Percentiles rank a stretch among this genome's conserved stretches.
These are phyloP conservation scores for Etia nguti DNA, from an alignment of 2,113 vertebrate species.

Conservation along the genomic window DNA sequence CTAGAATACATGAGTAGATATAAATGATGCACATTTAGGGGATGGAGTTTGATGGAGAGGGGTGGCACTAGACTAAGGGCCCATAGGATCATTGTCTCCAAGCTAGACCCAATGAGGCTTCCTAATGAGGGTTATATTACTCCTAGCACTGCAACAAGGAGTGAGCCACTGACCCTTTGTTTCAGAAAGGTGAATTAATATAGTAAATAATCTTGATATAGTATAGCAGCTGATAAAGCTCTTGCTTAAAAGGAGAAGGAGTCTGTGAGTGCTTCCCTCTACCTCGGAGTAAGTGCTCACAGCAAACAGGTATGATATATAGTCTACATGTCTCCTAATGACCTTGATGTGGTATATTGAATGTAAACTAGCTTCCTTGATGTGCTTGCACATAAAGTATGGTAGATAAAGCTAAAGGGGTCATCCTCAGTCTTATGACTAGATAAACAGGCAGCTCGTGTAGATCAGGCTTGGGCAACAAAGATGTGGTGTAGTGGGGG, in stretches of 20 bases:
- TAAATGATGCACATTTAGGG: background rate
- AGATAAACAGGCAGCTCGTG: constrained; percentile 29
- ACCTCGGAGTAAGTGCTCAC: constrained; percentile 33
- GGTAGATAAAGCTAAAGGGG: constrained; percentile 17
- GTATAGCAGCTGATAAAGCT: background rate
- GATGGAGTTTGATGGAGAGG: background rate
- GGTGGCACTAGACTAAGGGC: background rate
- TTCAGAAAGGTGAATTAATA: background rate
- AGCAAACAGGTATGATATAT: constrained; percentile 57
- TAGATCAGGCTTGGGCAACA: background rate
- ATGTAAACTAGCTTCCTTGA: constrained; percentile 60
- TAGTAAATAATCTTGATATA: background rate
- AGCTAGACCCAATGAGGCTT: constrained; percentile 45
- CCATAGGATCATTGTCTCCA: constrained; percentile 39
- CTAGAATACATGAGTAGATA: constrained; percentile 5
- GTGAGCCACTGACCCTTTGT: constrained; percentile 16
- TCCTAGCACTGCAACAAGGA: constrained; percentile 9
- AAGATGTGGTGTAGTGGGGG: background rate
- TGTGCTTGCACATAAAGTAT: constrained; percentile 36
- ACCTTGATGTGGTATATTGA: constrained; percentile 52
- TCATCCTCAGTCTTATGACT: constrained; percentile 6
- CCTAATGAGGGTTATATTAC: constrained; percentile 67
- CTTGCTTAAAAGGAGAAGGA: background rate
- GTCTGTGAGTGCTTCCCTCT: constrained; percentile 27
- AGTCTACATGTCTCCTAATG: constrained; percentile 53